Base-by-base conservation (phyloP, 2,888 invertebrate genomes). In the Ichneumoninae sp. region DNA sequence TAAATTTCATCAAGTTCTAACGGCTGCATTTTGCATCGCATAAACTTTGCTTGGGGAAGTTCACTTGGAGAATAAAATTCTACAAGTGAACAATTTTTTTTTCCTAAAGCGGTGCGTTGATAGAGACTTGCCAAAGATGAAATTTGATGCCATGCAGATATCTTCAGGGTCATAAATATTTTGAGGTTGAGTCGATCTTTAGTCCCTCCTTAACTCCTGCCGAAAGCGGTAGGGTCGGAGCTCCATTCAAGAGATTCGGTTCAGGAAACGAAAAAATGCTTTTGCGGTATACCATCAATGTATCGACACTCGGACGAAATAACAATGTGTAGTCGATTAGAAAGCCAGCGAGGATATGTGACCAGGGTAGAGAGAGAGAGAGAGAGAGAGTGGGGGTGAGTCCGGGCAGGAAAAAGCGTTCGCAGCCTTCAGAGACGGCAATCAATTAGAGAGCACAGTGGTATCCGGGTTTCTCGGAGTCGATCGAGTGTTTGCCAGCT, bases 401-500 rank as follows among this genome's bases (percentile, higher is more conserved):
- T 47, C 44, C 16, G n/a, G 22, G n/a, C 3, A 50, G 40, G 22
- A 44, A 66, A 62, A 74, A 40, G 62, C 47, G 26, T 33, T 72
- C 7, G 70, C 66, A 71, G 54, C 10, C 74, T 66, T 85, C 84
- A 50, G 83, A 88, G 90, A 89, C 82, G 87, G 87, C 88, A 92
- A 91, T 92, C 91, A 92, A 92, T 91, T 92, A 91, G 88, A 88
- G 82, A 83, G 52, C 78, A 50, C 75, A 65, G 79, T 82, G 54
- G 69, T 65, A 82, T 79, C 87, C 85, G 75, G 85, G 79, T 30
- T 79, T 79, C 82, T 87, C 84, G 76, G 22, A 68, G 72, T 70
- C 83, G 65, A 86, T 88, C 84, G 86, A 90, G 89, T 92, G 90
- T 92, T 92, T 92, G 89, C 88, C 72, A 84, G 85, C 83, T 88